Evolutionary conservation across 2,113 vertebrate species (phyloP).

Genomic region (Lichenostomus cassidix): DNA sequence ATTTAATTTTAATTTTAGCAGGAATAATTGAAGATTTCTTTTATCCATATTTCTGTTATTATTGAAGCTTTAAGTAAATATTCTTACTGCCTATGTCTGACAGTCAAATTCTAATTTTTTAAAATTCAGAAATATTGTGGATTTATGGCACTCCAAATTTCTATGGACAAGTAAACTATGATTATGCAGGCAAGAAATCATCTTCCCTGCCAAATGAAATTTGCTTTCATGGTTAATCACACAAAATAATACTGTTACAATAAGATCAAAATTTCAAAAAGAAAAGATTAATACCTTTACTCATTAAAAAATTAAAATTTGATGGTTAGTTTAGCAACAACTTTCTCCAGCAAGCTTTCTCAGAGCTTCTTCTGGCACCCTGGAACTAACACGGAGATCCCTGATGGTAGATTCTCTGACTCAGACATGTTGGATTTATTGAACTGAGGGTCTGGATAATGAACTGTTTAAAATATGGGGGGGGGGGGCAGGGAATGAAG

Average conservation of each 20-base stretch:
- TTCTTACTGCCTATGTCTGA: neutral
- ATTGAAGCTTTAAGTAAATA: neutral
- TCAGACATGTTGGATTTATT: neutral
- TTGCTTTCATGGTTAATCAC: neutral
- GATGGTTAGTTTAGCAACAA: neutral
- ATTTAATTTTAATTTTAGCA: constrained; percentile 5
- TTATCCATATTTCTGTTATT: neutral
- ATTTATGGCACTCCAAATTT: neutral
- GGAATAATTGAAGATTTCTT: neutral
- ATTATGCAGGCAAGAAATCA: neutral
- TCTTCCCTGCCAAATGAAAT: neutral
- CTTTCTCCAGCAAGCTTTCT: neutral
- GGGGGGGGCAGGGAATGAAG: neutral
- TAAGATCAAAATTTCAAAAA: neutral
- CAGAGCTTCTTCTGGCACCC: neutral
- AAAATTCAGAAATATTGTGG: neutral
- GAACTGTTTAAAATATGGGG: neutral
- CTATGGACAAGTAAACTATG: neutral
- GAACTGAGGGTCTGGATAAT: neutral
- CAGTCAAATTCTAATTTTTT: neutral
- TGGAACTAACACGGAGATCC: neutral
- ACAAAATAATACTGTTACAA: neutral
- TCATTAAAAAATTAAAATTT: neutral
- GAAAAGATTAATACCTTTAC: neutral
- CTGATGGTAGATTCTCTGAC: neutral